Evolutionary conservation across 2,888 invertebrate species (phyloP).

Genomic region (Cephonodes hylas): DNA sequence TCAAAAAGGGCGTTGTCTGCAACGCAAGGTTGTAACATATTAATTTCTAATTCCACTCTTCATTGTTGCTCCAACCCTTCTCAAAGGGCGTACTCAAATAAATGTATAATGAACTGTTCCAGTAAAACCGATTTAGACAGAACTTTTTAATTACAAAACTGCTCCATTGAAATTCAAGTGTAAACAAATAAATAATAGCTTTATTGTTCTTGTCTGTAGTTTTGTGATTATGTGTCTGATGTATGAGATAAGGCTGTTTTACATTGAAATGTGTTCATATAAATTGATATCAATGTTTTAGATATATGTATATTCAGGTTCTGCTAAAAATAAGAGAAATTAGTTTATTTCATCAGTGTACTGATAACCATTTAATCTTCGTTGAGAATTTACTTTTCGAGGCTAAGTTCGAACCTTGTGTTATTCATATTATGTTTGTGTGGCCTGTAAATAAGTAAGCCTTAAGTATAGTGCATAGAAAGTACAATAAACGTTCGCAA

Average conservation of each 20-base stretch:
- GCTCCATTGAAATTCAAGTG: slow-evolving; percentile 3
- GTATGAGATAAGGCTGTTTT: neutral
- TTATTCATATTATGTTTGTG: too few species aligned
- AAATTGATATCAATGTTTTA: too few species aligned
- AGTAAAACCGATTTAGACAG: slow-evolving; percentile 4
- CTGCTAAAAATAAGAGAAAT: too few species aligned
- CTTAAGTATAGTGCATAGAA: too few species aligned
- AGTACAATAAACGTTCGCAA: too few species aligned
- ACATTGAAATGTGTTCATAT: too few species aligned
- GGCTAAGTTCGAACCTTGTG: too few species aligned
- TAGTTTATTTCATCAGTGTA: too few species aligned
- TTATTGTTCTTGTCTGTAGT: neutral
- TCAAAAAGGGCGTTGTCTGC: neutral
- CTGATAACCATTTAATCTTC: too few species aligned
- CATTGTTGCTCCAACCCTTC: neutral
- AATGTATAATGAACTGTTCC: slow-evolving; percentile 16
- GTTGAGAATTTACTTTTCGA: too few species aligned
- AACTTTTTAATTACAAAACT: slow-evolving; percentile 16
- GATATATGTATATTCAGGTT: too few species aligned
- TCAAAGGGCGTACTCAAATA: slow-evolving; percentile 13
- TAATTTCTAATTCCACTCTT: slow-evolving; percentile 13
- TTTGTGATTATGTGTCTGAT: neutral
- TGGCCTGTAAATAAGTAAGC: too few species aligned
- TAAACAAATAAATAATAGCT: neutral
- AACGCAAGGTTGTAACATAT: slow-evolving; percentile 13